These are phyloP conservation scores for Sinohyriopsis cumingii DNA, from an alignment of 2,888 invertebrate genomes.

Conservation along the genomic window DNA sequence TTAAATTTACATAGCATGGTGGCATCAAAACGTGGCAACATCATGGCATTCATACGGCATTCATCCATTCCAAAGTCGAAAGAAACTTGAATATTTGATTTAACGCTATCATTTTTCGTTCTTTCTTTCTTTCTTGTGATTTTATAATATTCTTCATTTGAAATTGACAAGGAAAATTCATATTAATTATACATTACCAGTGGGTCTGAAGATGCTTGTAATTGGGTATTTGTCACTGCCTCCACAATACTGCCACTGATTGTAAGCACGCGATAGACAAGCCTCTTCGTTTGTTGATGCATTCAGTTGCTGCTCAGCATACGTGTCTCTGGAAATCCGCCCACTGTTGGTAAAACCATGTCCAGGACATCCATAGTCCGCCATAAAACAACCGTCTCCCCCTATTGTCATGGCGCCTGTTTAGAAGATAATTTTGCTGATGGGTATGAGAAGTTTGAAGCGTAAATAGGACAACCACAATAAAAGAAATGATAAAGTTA, in stretches of 20 bases:
- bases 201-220: slow-evolving; percentile 48
- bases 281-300: slow-evolving; percentile 25
- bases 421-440: no score
- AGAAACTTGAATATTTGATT: no score
- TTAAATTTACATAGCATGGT: no score
- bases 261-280: slow-evolving; percentile 37
- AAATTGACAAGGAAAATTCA: no score
- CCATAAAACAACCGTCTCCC: slow-evolving; percentile 44
- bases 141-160: no score
- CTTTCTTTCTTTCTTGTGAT: no score
- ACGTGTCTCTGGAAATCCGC: slow-evolving; percentile 32
- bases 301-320: slow-evolving; percentile 30
- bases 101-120: no score
- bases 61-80: no score
- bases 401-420: slow-evolving; percentile 46
- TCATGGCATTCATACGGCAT: no score
- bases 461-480: background rate
- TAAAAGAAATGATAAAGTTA: background rate
- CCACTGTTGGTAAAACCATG: slow-evolving; percentile 25
- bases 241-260: slow-evolving; percentile 45
- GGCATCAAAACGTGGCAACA: no score
- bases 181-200: slow-evolving; percentile 30
- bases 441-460: no score
- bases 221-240: slow-evolving; percentile 28
- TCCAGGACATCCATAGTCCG: slow-evolving; percentile 42